Evolutionary conservation across 2,113 vertebrate species (phyloP), one percentile per base, ranked within the genome.

Genomic region (Gobio gobio): DNA sequence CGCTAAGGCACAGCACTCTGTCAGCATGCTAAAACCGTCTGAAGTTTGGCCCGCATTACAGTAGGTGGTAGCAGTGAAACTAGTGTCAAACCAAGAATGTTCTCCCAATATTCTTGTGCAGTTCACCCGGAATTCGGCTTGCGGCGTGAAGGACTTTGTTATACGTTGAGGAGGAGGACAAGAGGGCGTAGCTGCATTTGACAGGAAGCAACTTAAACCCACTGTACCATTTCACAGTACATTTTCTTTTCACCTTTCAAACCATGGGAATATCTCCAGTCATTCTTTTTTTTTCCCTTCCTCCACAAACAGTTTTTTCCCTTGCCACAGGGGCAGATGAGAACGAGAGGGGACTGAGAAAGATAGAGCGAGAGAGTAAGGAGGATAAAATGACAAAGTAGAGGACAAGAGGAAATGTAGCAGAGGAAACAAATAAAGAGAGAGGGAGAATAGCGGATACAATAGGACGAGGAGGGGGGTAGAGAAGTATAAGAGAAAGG

Each of bases 181-280:
- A 47, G 58, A 80, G 78, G 14, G n/a, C 40, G 8, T 63, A 61
- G 56, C 6, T 24, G 78, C 4, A 10, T 80, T 64, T 80, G 78
- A 81, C 24, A 81, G 61, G 10, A 29, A 68, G 79, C 61, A 66
- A 40, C 73, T 33, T 29, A n/a, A 49, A 63, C 72, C 40, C 51
- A 40, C 54, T 74, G 10, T 51, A 43, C 56, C 56, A 75, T 49
- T 36, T 84, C 54, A 61, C 5, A 24, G 4, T 61, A 33, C 22
- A 72, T 49, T 61, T 75, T 49, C 64, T 22, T 76, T 77, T 36
- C 56, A 75, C 72, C 43, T 74, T 56, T 63, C 58, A 18, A 75
- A 61, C 58, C 82, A 54, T 36, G n/a, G 14, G 7, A 26, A 4
- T 79, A 10, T 79, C 56, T 26, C 20, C 33, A 24, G 22, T 47